Evolutionary conservation across 2,888 invertebrate genomes (phyloP).

Genomic region (Geotrupes spiniger): DNA sequence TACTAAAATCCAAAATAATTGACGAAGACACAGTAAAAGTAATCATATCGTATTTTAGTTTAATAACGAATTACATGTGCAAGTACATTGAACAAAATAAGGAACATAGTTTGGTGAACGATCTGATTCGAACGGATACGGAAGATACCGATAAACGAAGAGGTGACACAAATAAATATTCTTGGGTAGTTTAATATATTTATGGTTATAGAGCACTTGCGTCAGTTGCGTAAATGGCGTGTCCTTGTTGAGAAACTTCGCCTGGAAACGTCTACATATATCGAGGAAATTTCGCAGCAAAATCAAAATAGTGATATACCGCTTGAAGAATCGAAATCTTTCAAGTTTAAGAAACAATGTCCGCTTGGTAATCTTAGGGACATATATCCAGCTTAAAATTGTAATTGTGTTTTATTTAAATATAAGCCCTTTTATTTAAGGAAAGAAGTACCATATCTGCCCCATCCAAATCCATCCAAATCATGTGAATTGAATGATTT

Average conservation of each 20-base stretch:
- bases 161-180: background rate
- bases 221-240: conserved; percentile 17
- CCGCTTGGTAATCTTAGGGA: conserved; percentile 7
- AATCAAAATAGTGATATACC: background rate
- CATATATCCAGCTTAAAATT: background rate
- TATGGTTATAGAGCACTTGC: conserved; percentile 9
- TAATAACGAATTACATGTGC: conserved; percentile 20
- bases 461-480: no score
- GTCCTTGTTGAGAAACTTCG: conserved; percentile 14
- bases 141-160: conserved; percentile 14
- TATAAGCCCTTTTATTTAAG: no score
- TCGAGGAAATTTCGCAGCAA: conserved; percentile 16
- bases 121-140: conserved; percentile 11
- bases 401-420: background rate
- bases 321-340: conserved; percentile 8
- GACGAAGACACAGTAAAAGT: conserved; percentile 13
- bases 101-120: conserved; percentile 14
- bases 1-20: conserved; percentile 14
- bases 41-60: conserved; percentile 16
- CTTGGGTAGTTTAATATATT: background rate
- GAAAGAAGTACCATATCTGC: no score
- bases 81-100: conserved; percentile 18
- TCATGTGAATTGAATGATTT: no score
- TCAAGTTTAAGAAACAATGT: conserved; percentile 14
- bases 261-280: conserved; percentile 16